Evolutionary conservation across 1,140 invertebrate species (phyloP).

Genomic region (Apocrypta bakeri): DNA sequence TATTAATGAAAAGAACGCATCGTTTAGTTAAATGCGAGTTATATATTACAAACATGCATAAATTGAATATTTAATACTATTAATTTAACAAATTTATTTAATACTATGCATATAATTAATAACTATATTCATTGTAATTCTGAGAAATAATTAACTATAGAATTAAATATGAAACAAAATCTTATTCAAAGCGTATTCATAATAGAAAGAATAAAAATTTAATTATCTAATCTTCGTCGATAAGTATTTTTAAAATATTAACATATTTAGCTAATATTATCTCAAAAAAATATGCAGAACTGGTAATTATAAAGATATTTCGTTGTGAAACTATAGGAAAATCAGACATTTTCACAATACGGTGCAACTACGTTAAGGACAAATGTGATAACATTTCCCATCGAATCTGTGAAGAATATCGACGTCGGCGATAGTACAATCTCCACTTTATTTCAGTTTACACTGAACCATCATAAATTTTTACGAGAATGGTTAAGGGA

Average conservation of each 20-base stretch:
- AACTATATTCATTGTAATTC: no score
- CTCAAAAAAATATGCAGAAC: no score
- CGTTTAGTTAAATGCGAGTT: neutral
- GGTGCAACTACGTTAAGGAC: neutral
- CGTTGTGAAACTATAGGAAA: no score
- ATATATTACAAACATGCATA: neutral
- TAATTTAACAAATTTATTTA: neutral
- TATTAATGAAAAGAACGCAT: neutral
- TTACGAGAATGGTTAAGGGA: neutral
- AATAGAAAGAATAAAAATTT: no score
- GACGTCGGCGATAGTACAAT: neutral
- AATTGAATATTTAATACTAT: neutral
- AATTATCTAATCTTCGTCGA: no score
- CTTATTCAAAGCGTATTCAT: no score
- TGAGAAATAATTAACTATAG: no score
- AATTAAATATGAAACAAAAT: no score
- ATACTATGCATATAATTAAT: neutral
- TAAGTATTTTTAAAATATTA: no score
- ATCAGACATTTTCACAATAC: neutral
- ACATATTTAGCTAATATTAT: no score
- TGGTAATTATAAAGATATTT: no score
- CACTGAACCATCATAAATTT: neutral
- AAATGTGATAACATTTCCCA: neutral
- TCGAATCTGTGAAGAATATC: neutral
- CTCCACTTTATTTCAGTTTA: neutral